Evolutionary conservation across 2,888 invertebrate genomes (phyloP).

Genomic region (Chaitophorus viminalis): DNA sequence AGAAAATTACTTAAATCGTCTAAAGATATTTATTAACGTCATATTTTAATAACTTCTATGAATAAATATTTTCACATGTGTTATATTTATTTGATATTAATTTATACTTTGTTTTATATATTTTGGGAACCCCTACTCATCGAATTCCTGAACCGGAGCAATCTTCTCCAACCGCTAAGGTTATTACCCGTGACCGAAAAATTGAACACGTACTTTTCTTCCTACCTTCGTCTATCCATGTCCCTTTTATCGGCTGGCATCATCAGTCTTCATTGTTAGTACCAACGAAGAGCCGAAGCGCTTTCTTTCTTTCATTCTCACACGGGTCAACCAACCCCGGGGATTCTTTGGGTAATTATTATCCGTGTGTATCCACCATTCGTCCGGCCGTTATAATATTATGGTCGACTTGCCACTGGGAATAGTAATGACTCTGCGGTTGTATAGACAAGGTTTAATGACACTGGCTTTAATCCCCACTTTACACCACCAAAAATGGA

Average conservation of each 20-base stretch:
- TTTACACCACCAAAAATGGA: conserved; percentile 1
- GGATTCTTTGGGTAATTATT: conserved; percentile 58
- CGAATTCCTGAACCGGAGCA: conserved; percentile 59
- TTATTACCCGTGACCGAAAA: conserved; percentile 61
- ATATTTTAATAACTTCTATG: no score
- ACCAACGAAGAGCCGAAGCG: conserved; percentile 18
- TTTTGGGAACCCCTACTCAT: conserved; percentile 50
- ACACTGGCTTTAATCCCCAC: conserved; percentile 9
- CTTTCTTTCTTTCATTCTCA: conserved; percentile 59
- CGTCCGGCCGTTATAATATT: conserved; percentile 57
- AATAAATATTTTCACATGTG: not conserved
- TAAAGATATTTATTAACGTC: no score
- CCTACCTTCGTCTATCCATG: conserved; percentile 29
- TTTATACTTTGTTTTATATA: conserved; percentile 3
- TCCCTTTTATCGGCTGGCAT: conserved; percentile 60
- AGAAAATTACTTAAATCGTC: no score
- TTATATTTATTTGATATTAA: not conserved
- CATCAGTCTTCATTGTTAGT: conserved; percentile 60
- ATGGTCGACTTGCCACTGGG: conserved; percentile 61
- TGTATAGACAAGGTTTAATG: conserved; percentile 59
- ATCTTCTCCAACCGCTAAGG: conserved; percentile 44
- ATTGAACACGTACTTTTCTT: conserved; percentile 54
- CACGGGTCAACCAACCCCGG: conserved; percentile 62
- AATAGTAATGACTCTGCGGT: conserved; percentile 62
- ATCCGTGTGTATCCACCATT: conserved; percentile 60